Evolutionary conservation across 2,888 invertebrate genomes (phyloP).

Genomic region (Lithophane leautieri): DNA sequence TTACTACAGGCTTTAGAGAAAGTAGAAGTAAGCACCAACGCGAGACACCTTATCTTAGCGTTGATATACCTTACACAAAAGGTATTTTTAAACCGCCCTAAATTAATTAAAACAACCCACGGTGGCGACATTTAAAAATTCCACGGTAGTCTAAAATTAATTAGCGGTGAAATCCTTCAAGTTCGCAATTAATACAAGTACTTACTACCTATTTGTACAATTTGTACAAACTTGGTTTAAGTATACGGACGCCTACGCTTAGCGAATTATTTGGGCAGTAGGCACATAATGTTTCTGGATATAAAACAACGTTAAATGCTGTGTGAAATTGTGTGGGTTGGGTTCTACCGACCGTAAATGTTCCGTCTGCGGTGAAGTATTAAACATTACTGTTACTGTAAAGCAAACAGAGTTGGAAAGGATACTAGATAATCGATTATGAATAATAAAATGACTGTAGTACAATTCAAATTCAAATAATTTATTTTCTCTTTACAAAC

Average conservation of each 20-base stretch:
- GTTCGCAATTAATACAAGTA: slow-evolving; percentile 8
- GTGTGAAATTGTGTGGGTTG: slow-evolving; percentile 59
- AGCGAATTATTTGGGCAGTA: slow-evolving; percentile 18
- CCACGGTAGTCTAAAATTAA: slow-evolving; percentile 21
- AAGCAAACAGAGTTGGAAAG: background rate
- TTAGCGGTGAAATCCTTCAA: slow-evolving; percentile 16
- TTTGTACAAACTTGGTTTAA: slow-evolving; percentile 17
- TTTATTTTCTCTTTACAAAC: too few species aligned
- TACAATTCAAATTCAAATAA: too few species aligned
- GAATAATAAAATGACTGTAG: background rate
- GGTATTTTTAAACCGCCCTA: slow-evolving; percentile 3
- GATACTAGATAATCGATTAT: background rate
- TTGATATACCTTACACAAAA: background rate
- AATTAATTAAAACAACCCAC: slow-evolving; percentile 32
- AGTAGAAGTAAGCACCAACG: background rate
- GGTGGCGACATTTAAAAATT: slow-evolving; percentile 4
- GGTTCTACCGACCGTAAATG: slow-evolving; percentile 28
- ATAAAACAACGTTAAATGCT: slow-evolving; percentile 57
- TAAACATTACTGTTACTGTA: slow-evolving; percentile 7
- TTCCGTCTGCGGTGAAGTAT: slow-evolving; percentile 15
- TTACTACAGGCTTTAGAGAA: background rate
- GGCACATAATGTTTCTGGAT: slow-evolving; percentile 20
- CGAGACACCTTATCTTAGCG: background rate
- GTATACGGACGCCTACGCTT: slow-evolving; percentile 13
- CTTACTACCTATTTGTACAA: slow-evolving; percentile 6